Evolutionary conservation across 2,113 vertebrate species (phyloP), one percentile per base, ranked within the genome.

Genomic region (Epinephelus fuscoguttatus): DNA sequence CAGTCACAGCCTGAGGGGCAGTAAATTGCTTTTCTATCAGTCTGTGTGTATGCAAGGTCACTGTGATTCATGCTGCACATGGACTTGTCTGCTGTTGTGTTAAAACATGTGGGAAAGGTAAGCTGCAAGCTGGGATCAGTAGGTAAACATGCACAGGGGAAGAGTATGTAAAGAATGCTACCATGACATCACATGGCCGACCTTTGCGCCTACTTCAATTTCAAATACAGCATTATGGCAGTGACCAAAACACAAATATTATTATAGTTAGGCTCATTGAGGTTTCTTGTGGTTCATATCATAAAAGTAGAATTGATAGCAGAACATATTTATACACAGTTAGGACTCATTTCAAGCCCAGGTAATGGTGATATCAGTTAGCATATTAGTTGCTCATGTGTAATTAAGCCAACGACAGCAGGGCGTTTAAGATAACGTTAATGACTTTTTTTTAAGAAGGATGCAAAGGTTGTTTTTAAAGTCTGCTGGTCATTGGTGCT

Each of bases 31-130:
- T 66, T 64, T 70, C 9, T 72, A 1, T 75, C 64, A 52, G 71
- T 83, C 27, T 82, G 69, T 81, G 81, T 88, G 57, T 81, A 66
- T 55, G 76, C 42, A 49, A 37, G 72, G 56, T 71, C 73, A 81
- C 2, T 49, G 84, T 93, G 92, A 95, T 82, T 94, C 89, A 94
- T 72, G 25, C 27, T 64, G 57, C 64, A 56, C 59, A 63, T 57
- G 47, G 57, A 86, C 75, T 62, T 72, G 23, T 87, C 75, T 64
- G 56, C 45, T 74, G 68, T 60, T 47, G 42, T 59, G 23, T 33
- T 45, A 21, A 84, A 76, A 45, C 2, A 53, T 73, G n/a, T 84
- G 82, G 80, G 80, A 79, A 81, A 86, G 63, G 70, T 80, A 17
- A 60, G 63, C 53, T 76, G 10, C 55, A 40, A 45, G 76, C 73